Evolutionary conservation across 2,797 vertebrate genomes (phyloP).

Genomic region (Avahi laniger): DNA sequence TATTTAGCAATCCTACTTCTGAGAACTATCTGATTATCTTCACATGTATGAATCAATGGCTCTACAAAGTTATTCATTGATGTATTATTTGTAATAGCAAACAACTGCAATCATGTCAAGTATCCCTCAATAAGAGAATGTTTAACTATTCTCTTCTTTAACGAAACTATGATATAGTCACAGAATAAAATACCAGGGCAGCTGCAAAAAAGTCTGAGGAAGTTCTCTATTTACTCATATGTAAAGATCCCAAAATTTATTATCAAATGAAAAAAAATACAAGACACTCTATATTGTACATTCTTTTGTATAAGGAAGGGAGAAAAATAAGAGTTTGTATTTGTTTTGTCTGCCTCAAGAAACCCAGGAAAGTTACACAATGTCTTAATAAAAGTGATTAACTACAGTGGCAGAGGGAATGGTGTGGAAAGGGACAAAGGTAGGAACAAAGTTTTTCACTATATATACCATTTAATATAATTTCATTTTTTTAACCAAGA

Average conservation of each 20-base stretch:
- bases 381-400: background rate
- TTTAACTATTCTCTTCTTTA: background rate
- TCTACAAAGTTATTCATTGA: background rate
- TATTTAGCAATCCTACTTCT: background rate
- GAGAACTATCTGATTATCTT: background rate
- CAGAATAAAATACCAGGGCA: background rate
- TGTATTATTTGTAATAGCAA: background rate
- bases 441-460: background rate
- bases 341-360: background rate
- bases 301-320: background rate
- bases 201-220: background rate
- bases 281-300: background rate
- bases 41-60: background rate
- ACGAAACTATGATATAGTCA: background rate
- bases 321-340: background rate
- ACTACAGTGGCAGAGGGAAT: background rate
- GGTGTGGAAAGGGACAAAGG: background rate
- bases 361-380: background rate
- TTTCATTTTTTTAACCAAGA: slow-evolving; percentile 4
- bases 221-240: background rate
- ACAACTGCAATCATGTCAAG: background rate
- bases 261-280: background rate
- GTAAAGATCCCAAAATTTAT: no score
- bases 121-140: background rate
- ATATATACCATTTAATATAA: background rate